Percentiles rank a stretch among this genome's conserved stretches.
Conservation (phyloP, 2,888 invertebrate genomes). For the Hypselothyrea guttata region DNA sequence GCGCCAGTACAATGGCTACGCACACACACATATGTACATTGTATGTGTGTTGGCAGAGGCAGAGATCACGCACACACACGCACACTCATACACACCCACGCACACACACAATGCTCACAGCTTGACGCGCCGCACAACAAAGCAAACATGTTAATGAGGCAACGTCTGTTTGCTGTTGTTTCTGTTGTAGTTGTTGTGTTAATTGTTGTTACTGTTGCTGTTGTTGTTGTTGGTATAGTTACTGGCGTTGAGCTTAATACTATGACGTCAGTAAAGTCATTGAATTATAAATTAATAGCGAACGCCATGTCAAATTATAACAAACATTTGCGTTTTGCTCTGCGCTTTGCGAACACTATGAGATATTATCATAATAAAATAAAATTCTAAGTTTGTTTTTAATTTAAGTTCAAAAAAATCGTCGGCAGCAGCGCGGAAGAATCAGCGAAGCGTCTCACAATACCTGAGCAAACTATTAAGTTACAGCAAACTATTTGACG, state of each 20-base stretch:
- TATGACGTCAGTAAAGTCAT: constrained; percentile 75
- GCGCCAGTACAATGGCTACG: constrained; percentile 27
- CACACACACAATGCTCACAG: constrained; percentile 18
- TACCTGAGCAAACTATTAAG: constrained; percentile 71
- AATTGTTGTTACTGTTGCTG: constrained; percentile 2
- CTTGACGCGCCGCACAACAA: constrained; percentile 42
- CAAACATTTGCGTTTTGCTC: constrained; percentile 50
- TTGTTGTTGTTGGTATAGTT: constrained; percentile 15
- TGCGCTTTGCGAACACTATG: constrained; percentile 27
- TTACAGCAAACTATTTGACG: constrained; percentile 61
- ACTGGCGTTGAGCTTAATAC: constrained; percentile 55
- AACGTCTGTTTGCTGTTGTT: constrained; percentile 1
- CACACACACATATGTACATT: neutral
- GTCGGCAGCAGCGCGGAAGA: constrained; percentile 39
- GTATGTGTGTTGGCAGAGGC: neutral
- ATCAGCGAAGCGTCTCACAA: constrained; percentile 32
- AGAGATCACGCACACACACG: constrained; percentile 13
- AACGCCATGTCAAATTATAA: constrained; percentile 58
- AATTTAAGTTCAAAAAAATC: constrained; percentile 13
- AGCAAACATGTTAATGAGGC: constrained; percentile 60
- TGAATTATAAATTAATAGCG: constrained; percentile 70
- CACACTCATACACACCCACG: constrained; percentile 11
- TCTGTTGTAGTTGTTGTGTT: constrained; percentile 4
- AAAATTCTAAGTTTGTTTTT: constrained; percentile 19
- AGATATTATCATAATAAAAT: constrained; percentile 15